A percentile compares a stretch with the other conserved stretches of the same genome.
These are phyloP conservation scores for Dendronephthya gigantea DNA, from an alignment of 64 coral and sea anemone genomes.

Conservation along the genomic window DNA sequence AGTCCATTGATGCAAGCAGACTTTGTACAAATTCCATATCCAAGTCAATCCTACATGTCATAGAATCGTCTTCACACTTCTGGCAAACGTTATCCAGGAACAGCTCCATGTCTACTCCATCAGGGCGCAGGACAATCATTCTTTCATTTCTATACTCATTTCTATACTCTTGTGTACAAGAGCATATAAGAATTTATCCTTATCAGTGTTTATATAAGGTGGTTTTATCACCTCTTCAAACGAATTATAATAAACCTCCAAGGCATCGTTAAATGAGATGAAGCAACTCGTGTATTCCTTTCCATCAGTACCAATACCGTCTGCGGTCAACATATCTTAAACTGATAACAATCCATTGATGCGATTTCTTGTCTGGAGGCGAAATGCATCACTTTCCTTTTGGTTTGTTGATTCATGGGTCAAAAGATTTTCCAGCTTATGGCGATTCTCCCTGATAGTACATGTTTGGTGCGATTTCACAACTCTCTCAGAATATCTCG, in stretches of 20 bases:
- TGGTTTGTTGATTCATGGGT: too few species aligned
- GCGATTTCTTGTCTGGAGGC: too few species aligned
- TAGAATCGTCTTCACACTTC: neutral
- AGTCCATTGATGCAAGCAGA: constrained; percentile 25
- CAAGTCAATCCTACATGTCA: neutral
- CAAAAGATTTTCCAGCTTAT: too few species aligned
- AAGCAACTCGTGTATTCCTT: constrained; percentile 23
- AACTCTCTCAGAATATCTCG: too few species aligned
- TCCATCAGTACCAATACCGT: neutral
- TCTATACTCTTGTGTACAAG: constrained; percentile 8
- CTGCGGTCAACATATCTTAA: too few species aligned
- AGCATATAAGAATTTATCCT: constrained; percentile 26
- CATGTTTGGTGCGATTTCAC: too few species aligned
- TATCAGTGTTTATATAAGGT: constrained; percentile 15
- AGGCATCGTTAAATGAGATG: constrained; percentile 14
- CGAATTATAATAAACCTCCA: constrained; percentile 11
- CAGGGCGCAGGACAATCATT: constrained; percentile 17
- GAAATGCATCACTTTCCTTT: too few species aligned
- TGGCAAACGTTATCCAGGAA: constrained; percentile 25
- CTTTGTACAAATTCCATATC: constrained; percentile 21
- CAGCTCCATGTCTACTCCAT: constrained; percentile 12
- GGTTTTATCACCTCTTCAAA: neutral
- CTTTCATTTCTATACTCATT: constrained; percentile 19
- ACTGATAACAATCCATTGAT: too few species aligned
- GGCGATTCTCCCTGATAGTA: too few species aligned